Evolutionary conservation across 2,797 vertebrate genomes (phyloP).

Genomic region (Eupleurogrammus muticus): DNA sequence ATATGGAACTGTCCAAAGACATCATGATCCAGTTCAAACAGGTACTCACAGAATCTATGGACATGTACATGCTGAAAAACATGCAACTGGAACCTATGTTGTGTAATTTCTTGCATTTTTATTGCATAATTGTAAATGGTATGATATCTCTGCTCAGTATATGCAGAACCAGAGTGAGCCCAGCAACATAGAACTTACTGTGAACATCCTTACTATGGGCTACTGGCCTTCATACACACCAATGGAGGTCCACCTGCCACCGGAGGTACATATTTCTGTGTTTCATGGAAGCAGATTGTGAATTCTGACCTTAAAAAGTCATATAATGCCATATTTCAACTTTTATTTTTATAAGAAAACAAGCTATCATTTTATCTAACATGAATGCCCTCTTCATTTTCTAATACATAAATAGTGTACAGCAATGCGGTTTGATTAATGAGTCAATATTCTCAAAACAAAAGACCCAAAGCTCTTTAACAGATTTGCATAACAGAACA

Average conservation of each 20-base stretch:
- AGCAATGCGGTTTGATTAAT: background rate
- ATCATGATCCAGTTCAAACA: conserved; percentile 99
- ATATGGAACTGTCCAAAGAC: conserved; percentile 99
- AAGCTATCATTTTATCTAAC: too few species aligned
- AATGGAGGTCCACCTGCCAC: conserved; percentile 98
- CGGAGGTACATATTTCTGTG: conserved; percentile 86
- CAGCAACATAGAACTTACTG: conserved; percentile 98
- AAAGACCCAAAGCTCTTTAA: background rate
- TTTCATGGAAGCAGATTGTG: background rate
- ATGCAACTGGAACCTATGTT: background rate
- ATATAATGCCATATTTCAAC: background rate
- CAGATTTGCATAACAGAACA: too few species aligned
- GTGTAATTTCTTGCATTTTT: conserved; percentile 7
- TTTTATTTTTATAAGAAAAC: background rate
- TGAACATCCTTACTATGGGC: conserved; percentile 99
- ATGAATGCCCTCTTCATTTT: background rate
- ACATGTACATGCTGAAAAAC: background rate
- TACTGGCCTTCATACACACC: conserved; percentile 99
- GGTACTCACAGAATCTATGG: conserved; percentile 76
- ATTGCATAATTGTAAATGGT: background rate
- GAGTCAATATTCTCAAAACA: background rate
- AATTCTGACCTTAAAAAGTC: background rate
- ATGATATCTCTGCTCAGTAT: conserved; percentile 83
- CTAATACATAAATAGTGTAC: background rate
- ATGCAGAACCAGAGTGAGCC: conserved; percentile 99